A percentile compares a stretch with the other conserved stretches of the same genome.
Conservation (phyloP, 2,888 invertebrate species). For the Teleiodes luculella region DNA sequence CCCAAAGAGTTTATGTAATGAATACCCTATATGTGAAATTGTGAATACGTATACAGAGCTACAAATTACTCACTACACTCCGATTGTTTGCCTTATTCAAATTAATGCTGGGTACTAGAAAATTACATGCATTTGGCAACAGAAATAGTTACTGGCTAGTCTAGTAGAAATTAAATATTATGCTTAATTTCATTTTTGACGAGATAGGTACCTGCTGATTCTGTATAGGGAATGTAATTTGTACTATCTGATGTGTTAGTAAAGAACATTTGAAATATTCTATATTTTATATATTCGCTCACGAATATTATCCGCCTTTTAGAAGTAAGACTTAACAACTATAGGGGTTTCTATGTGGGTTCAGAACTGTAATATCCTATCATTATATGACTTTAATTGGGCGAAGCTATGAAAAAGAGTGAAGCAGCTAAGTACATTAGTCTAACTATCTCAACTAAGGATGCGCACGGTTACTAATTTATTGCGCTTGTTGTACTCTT, state of each 20-base stretch:
- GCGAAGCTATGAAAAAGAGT: background rate
- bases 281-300: constrained; percentile 44
- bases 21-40: too few relatives aligned
- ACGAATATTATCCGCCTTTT: constrained; percentile 68
- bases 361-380: constrained; percentile 7
- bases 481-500: too few relatives aligned
- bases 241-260: constrained; percentile 11
- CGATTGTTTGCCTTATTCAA: constrained; percentile 2
- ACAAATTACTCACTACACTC: background rate
- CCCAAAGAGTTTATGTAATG: background rate
- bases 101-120: constrained; percentile 15
- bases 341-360: constrained; percentile 34
- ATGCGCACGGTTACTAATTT: too few relatives aligned
- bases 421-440: background rate
- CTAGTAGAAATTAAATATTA: background rate
- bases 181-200: background rate
- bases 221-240: constrained; percentile 15
- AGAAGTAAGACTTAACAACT: constrained; percentile 57
- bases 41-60: background rate
- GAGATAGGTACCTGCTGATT: background rate
- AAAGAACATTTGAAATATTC: constrained; percentile 11
- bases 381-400: constrained; percentile 2
- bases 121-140: constrained; percentile 12
- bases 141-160: constrained; percentile 1
- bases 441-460: too few relatives aligned